Conservation (phyloP, 2,888 invertebrate genomes). For the Diaperis boleti region DNA sequence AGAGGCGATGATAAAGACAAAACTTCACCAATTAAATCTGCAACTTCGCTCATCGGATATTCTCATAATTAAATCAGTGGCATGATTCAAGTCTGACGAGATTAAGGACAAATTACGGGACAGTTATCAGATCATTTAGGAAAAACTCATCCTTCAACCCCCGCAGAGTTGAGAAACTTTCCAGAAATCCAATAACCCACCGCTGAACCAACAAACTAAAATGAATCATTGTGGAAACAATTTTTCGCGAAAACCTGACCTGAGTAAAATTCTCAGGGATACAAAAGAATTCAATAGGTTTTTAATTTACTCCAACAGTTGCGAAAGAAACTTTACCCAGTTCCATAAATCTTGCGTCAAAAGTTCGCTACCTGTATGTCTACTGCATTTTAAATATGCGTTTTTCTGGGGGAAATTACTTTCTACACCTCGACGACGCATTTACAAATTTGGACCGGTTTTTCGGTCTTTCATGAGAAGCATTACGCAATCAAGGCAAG, state of each 20-base stretch:
- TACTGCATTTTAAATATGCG: constrained; percentile 49
- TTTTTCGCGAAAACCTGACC: constrained; percentile 45
- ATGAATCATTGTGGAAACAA: constrained; percentile 44
- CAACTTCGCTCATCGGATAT: neutral
- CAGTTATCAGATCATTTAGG: constrained; percentile 35
- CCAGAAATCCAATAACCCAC: constrained; percentile 38
- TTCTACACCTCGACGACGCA: neutral
- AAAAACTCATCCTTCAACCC: constrained; percentile 22
- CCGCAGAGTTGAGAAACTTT: constrained; percentile 16
- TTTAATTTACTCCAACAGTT: constrained; percentile 50
- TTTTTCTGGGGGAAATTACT: constrained; percentile 10
- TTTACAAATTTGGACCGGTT: neutral
- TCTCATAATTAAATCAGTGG: constrained; percentile 35
- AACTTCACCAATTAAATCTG: neutral
- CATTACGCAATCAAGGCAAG: constrained; percentile 26
- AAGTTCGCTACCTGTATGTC: constrained; percentile 52
- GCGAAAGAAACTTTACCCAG: constrained; percentile 49
- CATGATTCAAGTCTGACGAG: constrained; percentile 20
- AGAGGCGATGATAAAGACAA: constrained; percentile 10
- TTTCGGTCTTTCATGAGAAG: constrained; percentile 4
- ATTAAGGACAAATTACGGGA: constrained; percentile 34
- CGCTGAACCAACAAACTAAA: constrained; percentile 42
- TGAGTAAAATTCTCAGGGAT: constrained; percentile 45
- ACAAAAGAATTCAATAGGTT: constrained; percentile 48
- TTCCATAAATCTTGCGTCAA: constrained; percentile 52